Evolutionary conservation across 2,888 invertebrate genomes (phyloP).

Genomic region (Orthonevra nobilis): DNA sequence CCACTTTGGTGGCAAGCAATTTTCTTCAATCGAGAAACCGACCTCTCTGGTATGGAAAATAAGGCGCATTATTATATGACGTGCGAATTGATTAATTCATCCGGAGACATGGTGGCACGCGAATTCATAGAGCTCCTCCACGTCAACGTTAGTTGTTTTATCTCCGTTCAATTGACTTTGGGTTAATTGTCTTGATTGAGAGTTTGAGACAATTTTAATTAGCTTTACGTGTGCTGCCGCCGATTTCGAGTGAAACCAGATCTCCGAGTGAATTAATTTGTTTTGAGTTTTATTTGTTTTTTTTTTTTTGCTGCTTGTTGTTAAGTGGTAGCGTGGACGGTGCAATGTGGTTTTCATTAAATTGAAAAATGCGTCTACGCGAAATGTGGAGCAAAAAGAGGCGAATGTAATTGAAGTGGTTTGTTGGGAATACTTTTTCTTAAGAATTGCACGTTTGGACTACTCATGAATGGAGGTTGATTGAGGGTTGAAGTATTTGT

Average conservation of each 20-base stretch:
- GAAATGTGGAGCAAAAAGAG: slow-evolving; percentile 37
- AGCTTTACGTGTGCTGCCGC: slow-evolving; percentile 51
- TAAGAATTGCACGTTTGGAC: slow-evolving; percentile 2
- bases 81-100: slow-evolving; percentile 65
- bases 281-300: slow-evolving; percentile 23
- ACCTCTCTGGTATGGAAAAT: slow-evolving; percentile 35
- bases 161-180: slow-evolving; percentile 61
- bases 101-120: slow-evolving; percentile 42
- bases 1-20: slow-evolving; percentile 21
- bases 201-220: slow-evolving; percentile 62
- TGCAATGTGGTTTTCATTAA: slow-evolving; percentile 50
- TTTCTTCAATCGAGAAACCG: slow-evolving; percentile 49
- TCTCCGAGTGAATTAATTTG: slow-evolving; percentile 62
- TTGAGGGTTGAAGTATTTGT: too few species aligned
- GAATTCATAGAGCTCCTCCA: slow-evolving; percentile 31
- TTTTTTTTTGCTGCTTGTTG: too few species aligned
- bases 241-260: slow-evolving; percentile 51
- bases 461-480: not conserved
- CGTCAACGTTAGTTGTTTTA: slow-evolving; percentile 1
- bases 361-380: slow-evolving; percentile 35
- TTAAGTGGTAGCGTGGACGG: slow-evolving; percentile 20
- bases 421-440: slow-evolving; percentile 1
- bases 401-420: slow-evolving; percentile 1
- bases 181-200: slow-evolving; percentile 68
- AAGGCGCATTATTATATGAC: slow-evolving; percentile 34